Conservation (phyloP, 2,888 invertebrate species). For the Lithophane leautieri region DNA sequence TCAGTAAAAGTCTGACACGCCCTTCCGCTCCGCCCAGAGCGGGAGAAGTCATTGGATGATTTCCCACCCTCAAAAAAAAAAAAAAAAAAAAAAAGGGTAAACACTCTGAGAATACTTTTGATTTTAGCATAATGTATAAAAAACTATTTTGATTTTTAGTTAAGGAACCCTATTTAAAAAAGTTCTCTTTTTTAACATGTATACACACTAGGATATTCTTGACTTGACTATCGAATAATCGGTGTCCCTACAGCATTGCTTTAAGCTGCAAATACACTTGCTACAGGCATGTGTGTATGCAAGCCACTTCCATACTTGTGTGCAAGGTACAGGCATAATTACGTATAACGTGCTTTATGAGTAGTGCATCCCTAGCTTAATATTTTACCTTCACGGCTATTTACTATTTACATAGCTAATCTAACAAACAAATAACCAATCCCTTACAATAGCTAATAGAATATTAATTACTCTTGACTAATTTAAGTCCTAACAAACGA, state of each 20-base stretch:
- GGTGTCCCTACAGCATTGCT: background rate
- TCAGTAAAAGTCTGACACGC: too few relatives aligned
- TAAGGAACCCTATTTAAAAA: background rate
- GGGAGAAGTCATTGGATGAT: too few relatives aligned
- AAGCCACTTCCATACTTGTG: background rate
- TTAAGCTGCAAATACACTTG: background rate
- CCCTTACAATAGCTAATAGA: constrained; percentile 28
- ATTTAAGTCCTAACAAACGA: constrained; percentile 33
- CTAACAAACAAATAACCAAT: background rate
- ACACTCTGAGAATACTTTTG: background rate
- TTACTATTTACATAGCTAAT: background rate
- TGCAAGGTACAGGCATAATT: background rate
- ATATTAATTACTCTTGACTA: constrained; percentile 51
- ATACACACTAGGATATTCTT: background rate
- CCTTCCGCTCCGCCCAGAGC: too few relatives aligned
- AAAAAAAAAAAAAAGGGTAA: too few relatives aligned
- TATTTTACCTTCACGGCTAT: background rate
- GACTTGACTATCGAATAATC: background rate
- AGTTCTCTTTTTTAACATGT: background rate
- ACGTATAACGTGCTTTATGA: background rate
- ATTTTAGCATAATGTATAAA: background rate
- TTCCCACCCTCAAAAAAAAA: too few relatives aligned
- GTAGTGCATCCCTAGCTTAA: background rate
- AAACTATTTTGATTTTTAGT: background rate
- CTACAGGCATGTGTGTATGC: background rate